Evolutionary conservation across 2,113 vertebrate species (phyloP), one percentile per base, ranked within the genome.

Genomic region (human): DNA sequence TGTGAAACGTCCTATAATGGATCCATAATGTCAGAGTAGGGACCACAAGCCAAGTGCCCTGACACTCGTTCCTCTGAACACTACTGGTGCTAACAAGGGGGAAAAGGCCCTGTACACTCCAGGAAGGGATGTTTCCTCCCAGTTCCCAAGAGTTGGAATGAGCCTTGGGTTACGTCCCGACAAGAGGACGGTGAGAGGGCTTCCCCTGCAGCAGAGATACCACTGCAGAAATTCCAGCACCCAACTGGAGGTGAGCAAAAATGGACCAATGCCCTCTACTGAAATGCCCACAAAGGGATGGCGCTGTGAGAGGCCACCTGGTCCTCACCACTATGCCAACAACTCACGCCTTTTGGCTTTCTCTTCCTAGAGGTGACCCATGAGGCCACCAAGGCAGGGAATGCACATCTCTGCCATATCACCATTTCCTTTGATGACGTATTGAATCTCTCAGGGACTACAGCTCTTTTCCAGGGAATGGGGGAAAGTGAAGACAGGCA

Each of bases 301-400:
- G 75, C 64, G 23, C 25, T 5, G 0, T 6, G 13, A 61, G 50
- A 57, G 14, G 23, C 38, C 23, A 59, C 18, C 4, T 1, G 73
- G 10, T 35, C 80, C 48, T 32, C n/a, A 14, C 3, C 87, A 38
- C 43, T 0, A 0, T 13, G 27, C 30, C 25, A 40, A n/a, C 9
- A 68, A 27, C 64, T 27, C 2, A 1, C 1, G 40, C 48, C 75
- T 32, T 23, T 20, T 30, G 66, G 45, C 45, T 68, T 16, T 68
- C 55, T 68, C 72, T 66, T 70, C n/a, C 30, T n/a, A 32, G 30
- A 16, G 9, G 50, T 30, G 55, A 81, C 38, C 22, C 48, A n/a
- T 0, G 1, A 75, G 50, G 73, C 40, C 93, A 90, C 30, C 1
- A 4, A 78, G 38, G 38, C 38, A 73, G 72, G 27, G 27, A 10